A percentile compares a stretch with the other conserved stretches of the same genome.
These are phyloP conservation scores for Ridgeia piscesae DNA, from an alignment of 1,140 invertebrate genomes.

Conservation along the genomic window DNA sequence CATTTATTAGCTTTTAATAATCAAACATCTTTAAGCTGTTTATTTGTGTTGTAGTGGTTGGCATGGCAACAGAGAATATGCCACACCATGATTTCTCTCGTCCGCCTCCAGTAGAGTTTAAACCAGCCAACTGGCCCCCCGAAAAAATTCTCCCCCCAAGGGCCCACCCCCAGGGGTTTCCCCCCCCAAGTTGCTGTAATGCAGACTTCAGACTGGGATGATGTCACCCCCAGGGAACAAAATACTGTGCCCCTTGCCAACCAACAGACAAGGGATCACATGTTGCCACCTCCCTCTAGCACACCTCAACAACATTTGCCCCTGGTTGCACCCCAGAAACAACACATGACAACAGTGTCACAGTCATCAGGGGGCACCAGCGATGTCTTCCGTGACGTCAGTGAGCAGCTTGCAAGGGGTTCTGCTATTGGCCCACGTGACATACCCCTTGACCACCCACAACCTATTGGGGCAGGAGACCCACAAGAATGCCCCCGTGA, in stretches of 20 bases:
- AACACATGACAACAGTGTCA: not conserved
- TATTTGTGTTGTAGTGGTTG: not conserved
- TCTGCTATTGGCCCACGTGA: constrained; percentile 18
- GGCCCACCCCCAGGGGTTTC: constrained; percentile 15
- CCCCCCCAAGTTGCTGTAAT: not conserved
- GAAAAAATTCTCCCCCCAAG: not conserved
- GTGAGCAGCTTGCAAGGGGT: not conserved
- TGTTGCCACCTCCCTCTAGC: not conserved
- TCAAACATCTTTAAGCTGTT: not conserved
- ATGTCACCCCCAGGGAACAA: not conserved
- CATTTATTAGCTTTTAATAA: not conserved
- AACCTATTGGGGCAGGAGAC: constrained; percentile 19
- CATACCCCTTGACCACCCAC: constrained; percentile 23
- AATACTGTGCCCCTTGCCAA: not conserved
- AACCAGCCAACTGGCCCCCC: constrained; percentile 12
- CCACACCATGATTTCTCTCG: not conserved
- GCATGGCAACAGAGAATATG: not conserved
- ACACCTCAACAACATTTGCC: not conserved
- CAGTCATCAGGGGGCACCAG: not conserved
- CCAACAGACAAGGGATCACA: not conserved
- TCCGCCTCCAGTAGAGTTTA: constrained; percentile 19
- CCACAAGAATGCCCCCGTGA: constrained; percentile 20
- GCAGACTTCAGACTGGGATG: not conserved
- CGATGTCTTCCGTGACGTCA: not conserved
- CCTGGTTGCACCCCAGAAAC: too few relatives aligned